Conservation (phyloP, 2,888 invertebrate genomes). For the Fabriciana adippe region DNA sequence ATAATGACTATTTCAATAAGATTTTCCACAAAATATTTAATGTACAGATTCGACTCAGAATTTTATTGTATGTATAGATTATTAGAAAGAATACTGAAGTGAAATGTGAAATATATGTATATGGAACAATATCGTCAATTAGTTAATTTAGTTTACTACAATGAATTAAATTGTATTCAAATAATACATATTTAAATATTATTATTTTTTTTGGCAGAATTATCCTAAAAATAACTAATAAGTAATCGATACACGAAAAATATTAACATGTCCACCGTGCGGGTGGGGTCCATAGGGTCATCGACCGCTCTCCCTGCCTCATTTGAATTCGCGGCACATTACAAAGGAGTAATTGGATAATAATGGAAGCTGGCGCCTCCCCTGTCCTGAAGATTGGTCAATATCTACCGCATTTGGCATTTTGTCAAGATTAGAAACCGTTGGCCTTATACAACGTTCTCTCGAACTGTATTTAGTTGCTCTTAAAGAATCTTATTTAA, state of each 20-base stretch:
- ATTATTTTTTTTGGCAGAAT: background rate
- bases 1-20: too few species aligned
- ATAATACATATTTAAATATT: background rate
- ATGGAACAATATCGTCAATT: too few species aligned
- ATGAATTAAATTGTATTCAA: background rate
- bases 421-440: constrained; percentile 26
- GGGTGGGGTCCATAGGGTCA: constrained; percentile 70
- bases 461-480: constrained; percentile 4
- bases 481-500: background rate
- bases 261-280: constrained; percentile 15
- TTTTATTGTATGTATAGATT: too few species aligned
- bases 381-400: constrained; percentile 47
- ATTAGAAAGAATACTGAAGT: too few species aligned
- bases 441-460: background rate
- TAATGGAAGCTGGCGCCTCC: constrained; percentile 77
- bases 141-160: too few species aligned
- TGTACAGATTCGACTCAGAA: too few species aligned
- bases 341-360: constrained; percentile 81
- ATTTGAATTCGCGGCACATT: constrained; percentile 81
- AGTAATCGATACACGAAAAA: constrained; percentile 21
- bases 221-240: constrained; percentile 9
- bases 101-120: too few species aligned
- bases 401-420: constrained; percentile 32
- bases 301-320: constrained; percentile 77
- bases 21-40: too few species aligned